phyloP scores from a whole-genome alignment of 2,888 invertebrate species.

The Ophioninae sp. region DNA sequence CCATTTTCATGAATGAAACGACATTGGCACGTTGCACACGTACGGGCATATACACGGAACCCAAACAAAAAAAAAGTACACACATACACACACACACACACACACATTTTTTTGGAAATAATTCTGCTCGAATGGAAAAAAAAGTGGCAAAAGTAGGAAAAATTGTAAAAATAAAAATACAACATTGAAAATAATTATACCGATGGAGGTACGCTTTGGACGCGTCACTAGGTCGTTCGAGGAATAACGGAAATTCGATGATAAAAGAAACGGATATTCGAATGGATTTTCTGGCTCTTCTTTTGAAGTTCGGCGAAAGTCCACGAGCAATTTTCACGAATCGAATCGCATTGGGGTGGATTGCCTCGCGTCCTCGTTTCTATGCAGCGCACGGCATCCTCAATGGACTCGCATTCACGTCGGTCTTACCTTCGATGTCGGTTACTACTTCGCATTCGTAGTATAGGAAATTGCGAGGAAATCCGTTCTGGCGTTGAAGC shows the following conservation, averaged over 20 bases:
- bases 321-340: not conserved
- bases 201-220: too few species aligned
- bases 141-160: not conserved
- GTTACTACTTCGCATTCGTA: conserved; percentile 16
- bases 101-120: not conserved
- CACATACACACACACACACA: too few species aligned
- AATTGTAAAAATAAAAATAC: too few species aligned
- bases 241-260: too few species aligned
- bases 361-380: not conserved
- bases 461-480: conserved; percentile 42
- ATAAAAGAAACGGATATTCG: too few species aligned
- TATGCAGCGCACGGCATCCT: conserved; percentile 3
- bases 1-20: conserved; percentile 56
- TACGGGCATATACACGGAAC: conserved; percentile 5
- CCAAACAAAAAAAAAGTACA: too few species aligned
- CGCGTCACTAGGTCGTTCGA: too few species aligned
- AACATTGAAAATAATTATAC: too few species aligned
- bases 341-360: not conserved
- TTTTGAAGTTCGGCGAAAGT: not conserved
- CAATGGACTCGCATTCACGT: conserved; percentile 30
- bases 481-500: conserved; percentile 34
- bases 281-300: too few species aligned
- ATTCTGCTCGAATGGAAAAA: not conserved
- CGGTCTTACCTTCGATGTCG: conserved; percentile 32
- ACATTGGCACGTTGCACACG: conserved; percentile 43